Evolutionary conservation across 2,797 vertebrate species (phyloP).

Genomic region (Rhinogobio ventralis): DNA sequence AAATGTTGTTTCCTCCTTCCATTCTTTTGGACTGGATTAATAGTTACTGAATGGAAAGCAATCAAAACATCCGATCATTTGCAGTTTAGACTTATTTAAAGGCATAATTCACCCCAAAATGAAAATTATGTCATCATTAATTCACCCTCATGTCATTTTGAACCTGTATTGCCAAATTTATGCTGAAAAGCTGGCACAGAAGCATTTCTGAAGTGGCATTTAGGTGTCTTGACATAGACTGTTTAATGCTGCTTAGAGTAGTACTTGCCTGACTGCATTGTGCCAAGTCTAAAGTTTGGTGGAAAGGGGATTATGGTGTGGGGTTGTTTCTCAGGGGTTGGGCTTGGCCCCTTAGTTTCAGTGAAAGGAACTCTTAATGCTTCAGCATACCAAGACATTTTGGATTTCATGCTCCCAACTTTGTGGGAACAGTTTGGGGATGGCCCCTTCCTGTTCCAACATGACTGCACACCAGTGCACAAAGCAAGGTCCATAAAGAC

Average conservation of each 20-base stretch:
- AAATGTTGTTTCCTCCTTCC: neutral
- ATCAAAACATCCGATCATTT: neutral
- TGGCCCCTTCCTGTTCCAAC: no score
- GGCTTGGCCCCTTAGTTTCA: no score
- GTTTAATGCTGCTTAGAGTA: neutral
- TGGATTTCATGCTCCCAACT: no score
- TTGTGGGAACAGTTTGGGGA: no score
- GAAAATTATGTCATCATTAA: neutral
- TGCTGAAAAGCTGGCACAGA: neutral
- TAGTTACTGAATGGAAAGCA: neutral
- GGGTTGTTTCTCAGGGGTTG: no score
- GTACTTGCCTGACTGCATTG: no score
- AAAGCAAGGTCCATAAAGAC: no score
- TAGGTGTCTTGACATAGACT: neutral
- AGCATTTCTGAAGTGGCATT: neutral
- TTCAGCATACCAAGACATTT: no score
- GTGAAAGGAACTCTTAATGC: no score
- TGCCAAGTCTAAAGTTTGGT: no score
- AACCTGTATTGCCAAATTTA: neutral
- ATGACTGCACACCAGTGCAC: no score
- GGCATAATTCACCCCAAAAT: neutral
- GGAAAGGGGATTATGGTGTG: no score
- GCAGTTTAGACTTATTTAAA: neutral
- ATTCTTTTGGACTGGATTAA: neutral
- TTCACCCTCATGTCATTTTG: neutral